These are phyloP conservation scores for Chloromyia formosa DNA, from an alignment of 2,888 invertebrate species.

Conservation along the genomic window DNA sequence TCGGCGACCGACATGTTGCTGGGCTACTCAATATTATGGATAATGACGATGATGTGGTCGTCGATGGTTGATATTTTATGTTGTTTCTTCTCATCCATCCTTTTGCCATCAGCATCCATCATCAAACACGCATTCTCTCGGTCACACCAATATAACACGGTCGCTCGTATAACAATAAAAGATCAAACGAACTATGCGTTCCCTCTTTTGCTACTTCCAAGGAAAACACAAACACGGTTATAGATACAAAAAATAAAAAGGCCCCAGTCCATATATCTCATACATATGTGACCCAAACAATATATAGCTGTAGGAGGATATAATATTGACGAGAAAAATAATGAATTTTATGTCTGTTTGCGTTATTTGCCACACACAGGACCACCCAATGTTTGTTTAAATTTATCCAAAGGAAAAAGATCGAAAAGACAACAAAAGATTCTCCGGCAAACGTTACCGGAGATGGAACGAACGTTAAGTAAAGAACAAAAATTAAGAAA, in stretches of 20 bases:
- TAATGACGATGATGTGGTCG: constrained; percentile 5
- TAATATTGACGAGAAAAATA: not conserved
- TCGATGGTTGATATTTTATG: not conserved
- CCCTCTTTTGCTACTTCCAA: constrained; percentile 10
- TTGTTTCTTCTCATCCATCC: constrained; percentile 12
- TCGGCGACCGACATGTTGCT: constrained; percentile 17
- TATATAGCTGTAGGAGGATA: constrained; percentile 25
- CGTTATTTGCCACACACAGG: constrained; percentile 36
- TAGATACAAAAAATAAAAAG: constrained; percentile 10
- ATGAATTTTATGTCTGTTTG: constrained; percentile 42
- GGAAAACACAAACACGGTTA: constrained; percentile 32
- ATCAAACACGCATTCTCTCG: not conserved
- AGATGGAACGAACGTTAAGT: not conserved
- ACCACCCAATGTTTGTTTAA: constrained; percentile 47
- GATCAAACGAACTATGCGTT: constrained; percentile 40
- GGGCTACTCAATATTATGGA: constrained; percentile 23
- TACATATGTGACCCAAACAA: not conserved
- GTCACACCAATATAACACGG: constrained; percentile 26
- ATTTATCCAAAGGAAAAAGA: constrained; percentile 40
- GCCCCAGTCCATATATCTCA: constrained; percentile 8
- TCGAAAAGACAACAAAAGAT: constrained; percentile 37
- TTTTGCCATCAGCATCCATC: constrained; percentile 2
- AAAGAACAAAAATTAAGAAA: not conserved
- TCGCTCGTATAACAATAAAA: constrained; percentile 36
- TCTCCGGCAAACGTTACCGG: not conserved